Percentiles rank a stretch among this genome's conserved stretches.
Conservation (phyloP, 1,140 invertebrate species). For the Psix sp. region DNA sequence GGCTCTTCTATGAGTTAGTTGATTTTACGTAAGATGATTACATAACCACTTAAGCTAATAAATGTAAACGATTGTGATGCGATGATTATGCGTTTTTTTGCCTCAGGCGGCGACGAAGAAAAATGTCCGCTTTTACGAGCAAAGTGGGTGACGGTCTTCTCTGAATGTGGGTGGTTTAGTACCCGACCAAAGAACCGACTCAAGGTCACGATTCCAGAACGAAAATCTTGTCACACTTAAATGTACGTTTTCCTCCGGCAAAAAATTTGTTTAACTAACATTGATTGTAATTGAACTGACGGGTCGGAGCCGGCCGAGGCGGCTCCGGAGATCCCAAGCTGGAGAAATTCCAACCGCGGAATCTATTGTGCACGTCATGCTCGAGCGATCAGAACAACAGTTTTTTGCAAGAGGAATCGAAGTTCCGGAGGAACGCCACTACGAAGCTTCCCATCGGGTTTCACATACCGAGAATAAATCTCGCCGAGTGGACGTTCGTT, state of each 20-base stretch:
- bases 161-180: conserved; percentile 39
- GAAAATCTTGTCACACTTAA: conserved; percentile 15
- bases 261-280: background rate
- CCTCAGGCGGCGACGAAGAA: conserved; percentile 32
- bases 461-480: conserved; percentile 62
- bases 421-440: conserved; percentile 59
- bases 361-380: conserved; percentile 62
- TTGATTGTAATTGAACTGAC: conserved; percentile 20
- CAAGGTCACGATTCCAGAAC: conserved; percentile 24
- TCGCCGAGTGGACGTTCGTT: conserved; percentile 57
- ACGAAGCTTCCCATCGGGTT: conserved; percentile 56
- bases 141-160: conserved; percentile 46
- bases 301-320: conserved; percentile 25
- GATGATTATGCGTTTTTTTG: conserved; percentile 55
- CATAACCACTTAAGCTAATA: conserved; percentile 38
- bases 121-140: conserved; percentile 26
- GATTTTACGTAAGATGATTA: conserved; percentile 42
- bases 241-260: background rate
- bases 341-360: conserved; percentile 52
- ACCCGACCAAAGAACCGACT: conserved; percentile 13
- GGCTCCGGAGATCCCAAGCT: conserved; percentile 36
- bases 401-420: conserved; percentile 59
- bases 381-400: conserved; percentile 60
- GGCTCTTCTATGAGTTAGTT: conserved; percentile 24
- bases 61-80: conserved; percentile 50